phyloP scores from a whole-genome alignment of 92 coral and sea anemone species.

The Epizoanthus fatuus region DNA sequence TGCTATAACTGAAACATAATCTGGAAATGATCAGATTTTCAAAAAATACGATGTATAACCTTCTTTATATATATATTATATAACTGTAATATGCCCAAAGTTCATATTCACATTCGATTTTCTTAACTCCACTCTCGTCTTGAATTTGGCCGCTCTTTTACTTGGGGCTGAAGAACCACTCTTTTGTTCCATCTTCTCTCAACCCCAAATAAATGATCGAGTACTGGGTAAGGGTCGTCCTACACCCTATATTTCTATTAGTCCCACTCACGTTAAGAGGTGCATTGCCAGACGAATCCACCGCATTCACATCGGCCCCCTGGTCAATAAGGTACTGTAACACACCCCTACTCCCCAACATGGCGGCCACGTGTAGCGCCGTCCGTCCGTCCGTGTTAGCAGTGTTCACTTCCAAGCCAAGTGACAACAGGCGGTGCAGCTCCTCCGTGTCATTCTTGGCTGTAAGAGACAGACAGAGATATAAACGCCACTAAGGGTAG shows the following conservation, averaged over 20 bases:
- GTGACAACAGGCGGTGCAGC: constrained; percentile 76
- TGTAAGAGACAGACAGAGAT: constrained; percentile 16
- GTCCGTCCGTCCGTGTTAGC: constrained; percentile 78
- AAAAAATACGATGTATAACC: too few species aligned
- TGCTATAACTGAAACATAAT: too few species aligned
- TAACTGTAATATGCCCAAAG: too few species aligned
- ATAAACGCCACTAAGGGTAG: neutral
- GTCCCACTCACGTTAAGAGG: constrained; percentile 88
- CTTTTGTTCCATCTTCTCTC: too few species aligned
- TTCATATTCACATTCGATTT: too few species aligned
- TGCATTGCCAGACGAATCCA: constrained; percentile 89
- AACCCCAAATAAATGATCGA: neutral
- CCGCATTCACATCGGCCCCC: constrained; percentile 88
- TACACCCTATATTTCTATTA: neutral
- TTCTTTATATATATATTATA: too few species aligned
- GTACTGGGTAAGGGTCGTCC: neutral
- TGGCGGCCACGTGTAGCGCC: constrained; percentile 90
- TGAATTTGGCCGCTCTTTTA: too few species aligned
- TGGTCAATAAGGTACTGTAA: constrained; percentile 89
- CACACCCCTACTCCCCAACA: constrained; percentile 82
- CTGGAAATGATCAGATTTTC: too few species aligned
- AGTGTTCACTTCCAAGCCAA: constrained; percentile 87
- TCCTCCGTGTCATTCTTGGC: constrained; percentile 87
- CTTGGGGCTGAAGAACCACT: too few species aligned
- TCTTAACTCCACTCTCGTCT: too few species aligned